These are phyloP conservation scores for Nomada goodeniana DNA, from an alignment of 2,888 invertebrate genomes.

Conservation along the genomic window DNA sequence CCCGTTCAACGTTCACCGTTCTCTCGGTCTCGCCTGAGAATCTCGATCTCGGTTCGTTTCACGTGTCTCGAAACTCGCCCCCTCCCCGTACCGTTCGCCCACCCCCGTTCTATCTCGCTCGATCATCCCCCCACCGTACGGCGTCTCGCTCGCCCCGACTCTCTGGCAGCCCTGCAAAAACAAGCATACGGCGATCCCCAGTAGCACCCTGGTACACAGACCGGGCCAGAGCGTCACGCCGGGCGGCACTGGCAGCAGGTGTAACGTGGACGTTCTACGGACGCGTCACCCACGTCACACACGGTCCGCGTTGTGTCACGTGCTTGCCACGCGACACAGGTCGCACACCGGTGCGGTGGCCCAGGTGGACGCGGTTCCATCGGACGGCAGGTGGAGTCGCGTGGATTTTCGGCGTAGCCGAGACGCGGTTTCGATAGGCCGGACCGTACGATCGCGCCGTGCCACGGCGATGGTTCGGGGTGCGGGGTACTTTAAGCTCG, in stretches of 20 bases:
- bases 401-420: too few species aligned
- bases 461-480: too few species aligned
- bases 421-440: too few species aligned
- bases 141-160: conserved; percentile 44
- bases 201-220: conserved; percentile 77
- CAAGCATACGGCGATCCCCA: conserved; percentile 75
- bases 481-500: too few species aligned
- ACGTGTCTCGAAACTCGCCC: conserved; percentile 16
- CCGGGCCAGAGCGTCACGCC: conserved; percentile 71
- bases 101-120: conserved; percentile 24
- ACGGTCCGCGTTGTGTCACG: conserved; percentile 63
- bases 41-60: conserved; percentile 38
- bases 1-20: conserved; percentile 1
- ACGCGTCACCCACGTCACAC: conserved; percentile 58
- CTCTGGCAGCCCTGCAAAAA: conserved; percentile 73
- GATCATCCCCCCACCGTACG: conserved; percentile 5
- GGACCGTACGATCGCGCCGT: too few species aligned
- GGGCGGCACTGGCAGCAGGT: conserved; percentile 60
- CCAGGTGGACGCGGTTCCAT: too few species aligned
- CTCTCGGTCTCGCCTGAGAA: conserved; percentile 19
- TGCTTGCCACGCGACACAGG: conserved; percentile 56
- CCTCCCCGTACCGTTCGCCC: background rate
- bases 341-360: background rate
- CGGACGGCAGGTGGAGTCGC: too few species aligned
- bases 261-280: conserved; percentile 59